Base-by-base conservation (phyloP, 1,140 invertebrate genomes). In the Cecropterus lyciades region DNA sequence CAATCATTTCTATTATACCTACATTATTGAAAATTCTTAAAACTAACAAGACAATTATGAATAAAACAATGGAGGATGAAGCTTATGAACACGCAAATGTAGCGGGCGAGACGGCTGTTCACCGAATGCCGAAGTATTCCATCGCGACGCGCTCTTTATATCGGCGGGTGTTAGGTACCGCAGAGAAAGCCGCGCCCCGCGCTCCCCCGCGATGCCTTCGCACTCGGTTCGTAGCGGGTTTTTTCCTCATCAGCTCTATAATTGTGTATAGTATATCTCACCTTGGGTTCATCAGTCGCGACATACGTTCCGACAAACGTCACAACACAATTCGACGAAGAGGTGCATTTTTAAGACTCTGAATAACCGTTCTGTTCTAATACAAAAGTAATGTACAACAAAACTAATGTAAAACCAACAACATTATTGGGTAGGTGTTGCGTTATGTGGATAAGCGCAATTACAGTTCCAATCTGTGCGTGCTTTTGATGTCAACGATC, bases 121-220 rank as follows among this genome's bases (percentile, higher is more conserved):
- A 80, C 89, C 89, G 89, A 92, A 90, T 92, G 89, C 89, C 89
- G 75, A 92, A 85, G 89, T 87, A 75, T 85, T 87, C 78, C 77
- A 80, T 78, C 81, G 86, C 83, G 83, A 82, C 68, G 82, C 83
- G 83, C 84, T 87, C 84, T 92, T 90, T 92, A 92, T 92, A 92
- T 87, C 79, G 82, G 73, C 69, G 75, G 73, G 67, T 67, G 69
- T 77, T 76, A 70, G 66, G 81, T 82, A 74, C 76, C 70, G 75
- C 75, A 87, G 87, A 87, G 87, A 89, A 90, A 90, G 87, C 87
- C 89, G 79, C 87, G 70, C 84, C 73, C 81, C 86, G 83, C 85
- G 72, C 82, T 76, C 73, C 83, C 79, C 78, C 82, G 77, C 83
- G 64, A 51, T 69, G 75, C 72, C 81, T 73, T 73, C 77, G 74